phyloP scores from a whole-genome alignment of 2,113 vertebrate genomes.

The Hemichromis elongatus region DNA sequence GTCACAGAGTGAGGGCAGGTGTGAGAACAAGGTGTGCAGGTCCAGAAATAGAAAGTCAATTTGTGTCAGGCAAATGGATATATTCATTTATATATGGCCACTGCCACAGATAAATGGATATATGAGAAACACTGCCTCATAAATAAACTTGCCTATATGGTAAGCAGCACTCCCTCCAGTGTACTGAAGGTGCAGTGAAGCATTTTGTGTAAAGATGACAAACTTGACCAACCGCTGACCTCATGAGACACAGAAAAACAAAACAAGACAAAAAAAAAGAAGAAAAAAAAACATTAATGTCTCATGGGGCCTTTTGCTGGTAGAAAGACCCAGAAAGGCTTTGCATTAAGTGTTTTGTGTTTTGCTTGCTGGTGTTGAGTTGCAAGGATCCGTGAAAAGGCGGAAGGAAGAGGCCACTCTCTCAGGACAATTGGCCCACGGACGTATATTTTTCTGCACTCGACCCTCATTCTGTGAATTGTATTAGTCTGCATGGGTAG shows the following conservation, averaged over 20 bases:
- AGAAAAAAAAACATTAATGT: neutral
- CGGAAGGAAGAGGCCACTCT: neutral
- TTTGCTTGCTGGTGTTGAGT: conserved; percentile 2
- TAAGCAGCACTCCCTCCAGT: neutral
- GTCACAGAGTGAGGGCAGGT: neutral
- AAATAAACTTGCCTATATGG: neutral
- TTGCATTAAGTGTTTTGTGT: conserved; percentile 11
- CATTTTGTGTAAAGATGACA: neutral
- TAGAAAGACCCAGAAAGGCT: neutral
- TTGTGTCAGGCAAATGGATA: neutral
- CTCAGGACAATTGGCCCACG: neutral
- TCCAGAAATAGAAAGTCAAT: neutral
- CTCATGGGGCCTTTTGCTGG: neutral
- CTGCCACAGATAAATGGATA: neutral
- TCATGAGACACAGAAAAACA: neutral
- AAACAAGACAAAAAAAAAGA: neutral
- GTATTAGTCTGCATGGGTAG: conserved; percentile 12
- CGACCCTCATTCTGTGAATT: conserved; percentile 15
- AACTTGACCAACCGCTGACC: neutral
- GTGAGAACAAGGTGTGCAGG: neutral
- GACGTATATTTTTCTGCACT: conserved; percentile 11
- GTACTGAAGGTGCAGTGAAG: neutral
- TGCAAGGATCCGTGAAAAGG: neutral
- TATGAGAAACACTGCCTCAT: neutral
- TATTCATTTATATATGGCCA: neutral